phyloP scores from a whole-genome alignment of 2,113 vertebrate genomes.

The Burhinus oedicnemus region DNA sequence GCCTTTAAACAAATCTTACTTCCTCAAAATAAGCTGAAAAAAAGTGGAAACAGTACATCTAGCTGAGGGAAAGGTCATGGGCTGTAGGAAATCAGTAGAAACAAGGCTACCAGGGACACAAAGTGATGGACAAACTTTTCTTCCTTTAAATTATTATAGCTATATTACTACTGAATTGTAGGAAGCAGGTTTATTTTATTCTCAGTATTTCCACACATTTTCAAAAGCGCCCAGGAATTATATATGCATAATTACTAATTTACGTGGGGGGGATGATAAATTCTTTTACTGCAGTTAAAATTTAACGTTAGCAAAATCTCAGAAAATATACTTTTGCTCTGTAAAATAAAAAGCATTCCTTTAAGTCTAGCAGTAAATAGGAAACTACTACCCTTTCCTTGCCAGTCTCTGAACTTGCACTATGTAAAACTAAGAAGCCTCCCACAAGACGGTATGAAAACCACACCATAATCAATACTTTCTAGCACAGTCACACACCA shows the following conservation, averaged over 20 bases:
- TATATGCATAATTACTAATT: background rate
- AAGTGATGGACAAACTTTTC: background rate
- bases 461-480: background rate
- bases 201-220: background rate
- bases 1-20: background rate
- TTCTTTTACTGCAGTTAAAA: background rate
- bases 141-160: background rate
- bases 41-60: background rate
- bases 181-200: background rate
- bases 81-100: background rate
- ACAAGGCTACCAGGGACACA: background rate
- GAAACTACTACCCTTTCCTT: background rate
- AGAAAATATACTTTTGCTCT: background rate
- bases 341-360: background rate
- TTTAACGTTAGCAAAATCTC: background rate
- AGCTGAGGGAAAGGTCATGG: background rate
- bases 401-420: background rate
- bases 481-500: background rate
- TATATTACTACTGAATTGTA: background rate
- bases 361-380: background rate
- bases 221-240: background rate
- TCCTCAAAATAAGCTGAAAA: background rate
- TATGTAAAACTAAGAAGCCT: background rate
- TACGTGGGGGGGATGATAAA: rapidly evolving
- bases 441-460: background rate